These are phyloP conservation scores for Pimephales promelas DNA, from an alignment of 2,113 vertebrate genomes.

Conservation along the genomic window DNA sequence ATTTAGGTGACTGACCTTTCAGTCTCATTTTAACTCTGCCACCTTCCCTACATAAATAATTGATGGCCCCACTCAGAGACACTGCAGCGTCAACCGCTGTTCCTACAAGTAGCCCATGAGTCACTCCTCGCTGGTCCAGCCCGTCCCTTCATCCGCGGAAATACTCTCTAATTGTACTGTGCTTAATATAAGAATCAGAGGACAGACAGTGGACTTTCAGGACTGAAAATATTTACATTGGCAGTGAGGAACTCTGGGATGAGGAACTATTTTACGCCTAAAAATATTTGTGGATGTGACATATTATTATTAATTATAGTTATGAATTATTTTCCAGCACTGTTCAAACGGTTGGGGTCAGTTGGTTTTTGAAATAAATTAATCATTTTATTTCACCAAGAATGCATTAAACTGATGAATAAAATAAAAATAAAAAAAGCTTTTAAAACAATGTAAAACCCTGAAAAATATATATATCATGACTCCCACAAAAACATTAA, in stretches of 20 bases:
- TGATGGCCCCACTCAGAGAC: constrained; percentile 54
- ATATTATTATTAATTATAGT: too few species aligned
- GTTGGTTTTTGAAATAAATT: too few species aligned
- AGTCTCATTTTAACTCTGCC: constrained; percentile 56
- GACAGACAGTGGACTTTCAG: constrained; percentile 6
- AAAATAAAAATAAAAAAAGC: too few species aligned
- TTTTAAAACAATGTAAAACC: too few species aligned
- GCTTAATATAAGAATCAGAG: constrained; percentile 56
- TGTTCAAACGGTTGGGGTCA: too few species aligned
- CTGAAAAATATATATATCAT: too few species aligned
- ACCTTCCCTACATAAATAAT: constrained; percentile 69
- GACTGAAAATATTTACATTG: neutral
- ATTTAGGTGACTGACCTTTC: constrained; percentile 70
- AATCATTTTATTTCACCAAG: too few species aligned
- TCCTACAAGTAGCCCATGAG: constrained; percentile 59
- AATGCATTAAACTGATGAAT: too few species aligned
- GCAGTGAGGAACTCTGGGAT: neutral
- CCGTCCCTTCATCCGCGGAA: constrained; percentile 60
- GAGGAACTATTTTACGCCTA: neutral
- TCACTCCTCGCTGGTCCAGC: constrained; percentile 60
- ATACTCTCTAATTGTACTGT: constrained; percentile 64
- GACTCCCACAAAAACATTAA: too few species aligned
- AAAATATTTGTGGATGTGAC: neutral
- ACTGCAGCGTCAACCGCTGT: constrained; percentile 13
- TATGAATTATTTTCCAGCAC: too few species aligned